These are phyloP conservation scores for Conger conger DNA, from an alignment of 2,113 vertebrate species.

Conservation along the genomic window DNA sequence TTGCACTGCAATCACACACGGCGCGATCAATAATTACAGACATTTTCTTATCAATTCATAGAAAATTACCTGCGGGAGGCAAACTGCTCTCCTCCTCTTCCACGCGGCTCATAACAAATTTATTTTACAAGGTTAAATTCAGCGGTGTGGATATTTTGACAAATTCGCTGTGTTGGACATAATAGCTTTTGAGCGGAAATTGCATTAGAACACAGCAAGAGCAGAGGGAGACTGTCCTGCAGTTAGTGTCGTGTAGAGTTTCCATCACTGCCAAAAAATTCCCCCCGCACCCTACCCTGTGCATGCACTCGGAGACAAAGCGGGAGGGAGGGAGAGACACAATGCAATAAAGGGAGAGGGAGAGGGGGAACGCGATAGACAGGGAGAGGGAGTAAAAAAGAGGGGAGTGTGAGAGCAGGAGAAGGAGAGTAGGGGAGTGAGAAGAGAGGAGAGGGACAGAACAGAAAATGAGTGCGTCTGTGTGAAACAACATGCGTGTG, in stretches of 20 bases:
- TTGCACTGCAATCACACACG: not conserved
- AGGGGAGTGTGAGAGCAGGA: not conserved
- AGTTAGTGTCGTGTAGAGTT: not conserved
- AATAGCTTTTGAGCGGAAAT: slow-evolving; percentile 2
- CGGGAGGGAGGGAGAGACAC: not conserved
- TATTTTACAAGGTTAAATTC: not conserved
- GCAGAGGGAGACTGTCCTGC: not conserved
- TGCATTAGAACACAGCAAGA: not conserved
- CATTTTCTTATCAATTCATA: not conserved
- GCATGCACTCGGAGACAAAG: not conserved
- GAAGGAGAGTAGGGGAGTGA: not conserved
- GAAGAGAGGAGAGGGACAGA: not conserved
- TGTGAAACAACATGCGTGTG: not conserved
- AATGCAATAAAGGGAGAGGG: not conserved
- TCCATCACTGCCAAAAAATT: not conserved
- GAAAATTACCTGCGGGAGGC: not conserved
- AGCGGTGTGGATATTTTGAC: not conserved
- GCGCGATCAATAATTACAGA: not conserved
- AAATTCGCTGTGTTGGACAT: not conserved
- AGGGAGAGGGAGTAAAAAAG: not conserved
- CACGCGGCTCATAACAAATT: not conserved
- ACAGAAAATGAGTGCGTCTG: not conserved
- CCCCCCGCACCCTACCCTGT: not conserved
- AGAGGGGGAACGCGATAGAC: not conserved
- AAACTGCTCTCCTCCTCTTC: not conserved